Evolutionary conservation across 2,797 vertebrate species (phyloP), one percentile per base, ranked within the genome.

Genomic region (Falco peregrinus): DNA sequence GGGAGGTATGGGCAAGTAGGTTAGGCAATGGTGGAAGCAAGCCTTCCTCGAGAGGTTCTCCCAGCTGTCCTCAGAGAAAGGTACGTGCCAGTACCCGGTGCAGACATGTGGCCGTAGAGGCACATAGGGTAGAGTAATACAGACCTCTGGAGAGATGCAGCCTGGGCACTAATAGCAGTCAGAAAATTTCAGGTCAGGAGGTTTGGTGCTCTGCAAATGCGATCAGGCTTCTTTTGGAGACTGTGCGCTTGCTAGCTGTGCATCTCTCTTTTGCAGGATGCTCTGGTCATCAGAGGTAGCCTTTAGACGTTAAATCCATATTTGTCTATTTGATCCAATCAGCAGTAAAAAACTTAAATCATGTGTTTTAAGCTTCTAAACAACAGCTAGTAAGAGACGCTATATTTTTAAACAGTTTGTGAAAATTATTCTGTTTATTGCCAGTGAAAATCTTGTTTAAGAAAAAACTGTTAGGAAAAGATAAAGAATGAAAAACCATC

Each of bases 391-490:
- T 35, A 84, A 57, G 33, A 92, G 69, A 56, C 54, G 74, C 31
- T 70, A 64, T 5, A 45, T 77, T 83, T 87, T 70, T 53, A 39
- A 75, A 29, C 22, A 16, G 12, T 69, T 76, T 79, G 24, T 33
- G 43, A 65, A 67, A 47, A 64, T 81, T 75, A 37, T 89, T 88
- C 31, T 77, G 24, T 69, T 92, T 89, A 31, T 86, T 81, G 31
- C 26, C 82, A 48, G 26, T 60, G 59, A 88, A 95, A 84, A 53
- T 47, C 53, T 69, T 69, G 56, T 90, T 90, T 84, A 84, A 88
- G 84, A 93, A 94, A 77, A 73, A 91, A 86, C 54, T 82, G 63
- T 45, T 82, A 79, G 84, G 79, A 87, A 95, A 94, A 93, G 84
- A 84, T 76, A 92, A 90, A 90, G 80, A 80, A 93, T 0, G 33